Conservation (phyloP, 2,113 vertebrate genomes). For the Chlorodrepanis virens region DNA sequence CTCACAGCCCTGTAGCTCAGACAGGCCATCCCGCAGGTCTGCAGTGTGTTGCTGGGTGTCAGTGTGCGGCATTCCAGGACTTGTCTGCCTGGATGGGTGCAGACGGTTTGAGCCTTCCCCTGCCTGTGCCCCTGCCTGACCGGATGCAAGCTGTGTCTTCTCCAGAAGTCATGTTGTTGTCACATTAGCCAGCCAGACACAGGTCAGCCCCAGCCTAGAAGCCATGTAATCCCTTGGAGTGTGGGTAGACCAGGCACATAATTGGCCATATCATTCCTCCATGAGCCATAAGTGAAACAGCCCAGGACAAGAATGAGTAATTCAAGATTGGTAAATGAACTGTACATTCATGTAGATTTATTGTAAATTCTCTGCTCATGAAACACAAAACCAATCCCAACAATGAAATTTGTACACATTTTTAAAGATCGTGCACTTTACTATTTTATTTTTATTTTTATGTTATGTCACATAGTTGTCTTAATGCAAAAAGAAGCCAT, state of each 20-base stretch:
- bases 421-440: slow-evolving; percentile 76
- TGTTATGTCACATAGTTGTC: slow-evolving; percentile 73
- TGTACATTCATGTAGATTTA: slow-evolving; percentile 39
- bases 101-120: rapidly evolving
- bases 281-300: background rate
- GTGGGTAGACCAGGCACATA: background rate
- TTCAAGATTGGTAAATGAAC: background rate
- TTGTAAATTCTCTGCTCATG: slow-evolving; percentile 39
- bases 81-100: background rate
- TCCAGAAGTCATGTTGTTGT: background rate
- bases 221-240: background rate
- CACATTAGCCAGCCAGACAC: background rate
- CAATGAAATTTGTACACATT: slow-evolving; percentile 56
- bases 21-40: background rate
- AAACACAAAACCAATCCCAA: slow-evolving; percentile 47
- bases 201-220: background rate
- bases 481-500: slow-evolving; percentile 73
- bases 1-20: background rate
- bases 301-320: background rate
- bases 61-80: background rate
- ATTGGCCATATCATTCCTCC: background rate
- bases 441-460: slow-evolving; percentile 20
- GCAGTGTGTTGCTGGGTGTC: background rate
- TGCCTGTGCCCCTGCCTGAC: background rate
- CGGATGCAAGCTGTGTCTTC: background rate